phyloP scores from a whole-genome alignment of 2,888 invertebrate genomes.

The Empis livida region DNA sequence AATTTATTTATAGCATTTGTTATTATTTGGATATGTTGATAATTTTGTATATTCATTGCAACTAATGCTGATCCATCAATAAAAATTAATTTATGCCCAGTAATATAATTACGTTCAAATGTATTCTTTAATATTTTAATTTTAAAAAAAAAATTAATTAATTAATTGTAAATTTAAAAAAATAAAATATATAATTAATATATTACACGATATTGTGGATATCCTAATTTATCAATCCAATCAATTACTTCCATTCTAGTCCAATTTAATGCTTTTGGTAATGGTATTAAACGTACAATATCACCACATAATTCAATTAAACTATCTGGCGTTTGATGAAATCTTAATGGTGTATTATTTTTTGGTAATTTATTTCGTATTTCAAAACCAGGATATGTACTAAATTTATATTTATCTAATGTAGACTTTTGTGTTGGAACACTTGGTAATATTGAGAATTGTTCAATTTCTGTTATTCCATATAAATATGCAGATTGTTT shows the following conservation, averaged over 20 bases:
- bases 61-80: conserved; percentile 39
- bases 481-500: no score
- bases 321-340: conserved; percentile 35
- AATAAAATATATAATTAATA: no score
- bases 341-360: conserved; percentile 18
- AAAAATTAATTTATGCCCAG: conserved; percentile 35
- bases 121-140: conserved; percentile 29
- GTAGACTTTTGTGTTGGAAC: neutral
- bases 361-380: neutral
- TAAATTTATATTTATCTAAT: neutral
- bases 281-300: conserved; percentile 32
- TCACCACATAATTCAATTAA: conserved; percentile 29
- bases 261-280: conserved; percentile 40
- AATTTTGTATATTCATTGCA: conserved; percentile 38
- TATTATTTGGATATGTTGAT: conserved; percentile 35
- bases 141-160: neutral
- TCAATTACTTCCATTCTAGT: conserved; percentile 33
- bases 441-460: no score
- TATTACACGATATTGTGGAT: conserved; percentile 34
- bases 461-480: no score
- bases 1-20: conserved; percentile 30
- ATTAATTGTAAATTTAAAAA: no score
- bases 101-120: conserved; percentile 36
- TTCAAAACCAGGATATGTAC: neutral
- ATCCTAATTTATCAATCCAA: conserved; percentile 39